These are phyloP conservation scores for Cheirogaleus medius DNA, from an alignment of 2,113 vertebrate species.

Conservation along the genomic window DNA sequence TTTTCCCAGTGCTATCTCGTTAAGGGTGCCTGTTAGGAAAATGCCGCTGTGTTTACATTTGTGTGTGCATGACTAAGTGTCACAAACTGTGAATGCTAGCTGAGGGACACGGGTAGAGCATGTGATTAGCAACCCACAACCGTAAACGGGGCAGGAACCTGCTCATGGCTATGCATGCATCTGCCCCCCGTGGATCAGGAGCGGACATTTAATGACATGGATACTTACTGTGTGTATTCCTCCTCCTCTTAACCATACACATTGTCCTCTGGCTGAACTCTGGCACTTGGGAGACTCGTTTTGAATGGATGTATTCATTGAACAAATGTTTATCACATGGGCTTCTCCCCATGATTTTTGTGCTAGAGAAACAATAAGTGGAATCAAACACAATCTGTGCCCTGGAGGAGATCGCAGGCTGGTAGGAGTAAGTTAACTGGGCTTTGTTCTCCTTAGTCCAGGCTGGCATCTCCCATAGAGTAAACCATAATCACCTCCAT, in stretches of 20 bases:
- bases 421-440: background rate
- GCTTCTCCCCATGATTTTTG: background rate
- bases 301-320: background rate
- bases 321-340: background rate
- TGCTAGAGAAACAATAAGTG: background rate
- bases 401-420: background rate
- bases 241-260: background rate
- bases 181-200: background rate
- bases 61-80: background rate
- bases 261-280: background rate
- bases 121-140: fast-evolving
- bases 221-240: background rate
- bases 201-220: background rate
- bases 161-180: background rate
- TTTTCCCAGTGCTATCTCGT: background rate
- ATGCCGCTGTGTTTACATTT: background rate
- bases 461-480: background rate
- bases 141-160: background rate
- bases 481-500: background rate
- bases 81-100: background rate
- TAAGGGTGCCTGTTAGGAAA: background rate
- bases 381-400: background rate
- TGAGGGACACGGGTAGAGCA: background rate
- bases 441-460: background rate
- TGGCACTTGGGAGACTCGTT: background rate